Percentiles rank a stretch among this genome's conserved stretches.
Conservation (phyloP, 2,113 vertebrate genomes). For the Lagenorhynchus albirostris region DNA sequence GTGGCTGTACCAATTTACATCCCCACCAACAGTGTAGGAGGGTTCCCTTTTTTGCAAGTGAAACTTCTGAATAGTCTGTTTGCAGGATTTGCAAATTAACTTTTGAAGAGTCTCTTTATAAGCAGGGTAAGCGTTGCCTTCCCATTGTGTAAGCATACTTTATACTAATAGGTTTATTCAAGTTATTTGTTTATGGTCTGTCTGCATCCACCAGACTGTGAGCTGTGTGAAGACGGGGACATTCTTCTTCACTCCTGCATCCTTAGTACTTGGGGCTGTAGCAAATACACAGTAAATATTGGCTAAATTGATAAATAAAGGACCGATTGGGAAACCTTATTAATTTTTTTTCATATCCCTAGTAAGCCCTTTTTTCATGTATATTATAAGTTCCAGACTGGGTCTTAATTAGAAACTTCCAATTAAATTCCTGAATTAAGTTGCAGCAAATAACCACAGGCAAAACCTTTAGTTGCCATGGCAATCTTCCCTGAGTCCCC, state of each 20-base stretch:
- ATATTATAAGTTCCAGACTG: not conserved
- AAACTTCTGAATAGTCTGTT: not conserved
- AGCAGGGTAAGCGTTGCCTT: not conserved
- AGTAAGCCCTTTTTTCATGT: not conserved
- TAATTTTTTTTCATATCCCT: not conserved
- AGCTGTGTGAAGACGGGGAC: rapidly evolving
- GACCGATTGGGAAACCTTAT: not conserved
- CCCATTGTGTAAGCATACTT: not conserved
- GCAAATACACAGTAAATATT: not conserved
- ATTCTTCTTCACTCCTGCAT: not conserved
- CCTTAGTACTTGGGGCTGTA: not conserved
- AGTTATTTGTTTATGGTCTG: not conserved
- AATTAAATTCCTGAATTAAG: not conserved
- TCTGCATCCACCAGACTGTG: not conserved
- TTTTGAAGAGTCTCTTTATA: not conserved
- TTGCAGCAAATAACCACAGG: not conserved
- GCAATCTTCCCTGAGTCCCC: not conserved
- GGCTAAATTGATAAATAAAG: not conserved
- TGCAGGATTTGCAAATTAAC: not conserved
- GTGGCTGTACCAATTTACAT: not conserved
- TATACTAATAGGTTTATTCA: not conserved
- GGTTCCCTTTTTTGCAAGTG: not conserved
- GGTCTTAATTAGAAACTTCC: conserved; percentile 27
- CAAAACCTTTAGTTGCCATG: conserved; percentile 5
- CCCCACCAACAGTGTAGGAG: not conserved